A percentile compares a stretch with the other conserved stretches of the same genome.
Evolutionary conservation across 2,797 vertebrate genomes (phyloP).

Genomic region (Adelosebastes latens): DNA sequence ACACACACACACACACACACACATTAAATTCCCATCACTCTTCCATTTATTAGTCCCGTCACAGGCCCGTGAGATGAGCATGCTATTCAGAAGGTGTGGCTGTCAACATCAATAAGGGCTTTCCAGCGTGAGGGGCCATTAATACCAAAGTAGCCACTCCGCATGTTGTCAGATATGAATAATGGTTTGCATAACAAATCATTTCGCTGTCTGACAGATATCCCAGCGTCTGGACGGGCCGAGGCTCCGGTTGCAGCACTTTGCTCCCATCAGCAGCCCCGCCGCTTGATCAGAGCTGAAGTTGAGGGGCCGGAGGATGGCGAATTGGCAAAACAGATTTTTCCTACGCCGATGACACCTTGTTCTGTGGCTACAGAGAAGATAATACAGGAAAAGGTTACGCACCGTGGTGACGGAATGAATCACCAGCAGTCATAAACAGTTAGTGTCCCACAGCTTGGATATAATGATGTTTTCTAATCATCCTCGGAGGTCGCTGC

Average conservation of each 20-base stretch:
- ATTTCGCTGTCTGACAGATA: constrained; percentile 74
- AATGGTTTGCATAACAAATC: constrained; percentile 83
- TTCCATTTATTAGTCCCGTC: constrained; percentile 61
- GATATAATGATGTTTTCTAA: constrained; percentile 68
- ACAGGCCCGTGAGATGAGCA: constrained; percentile 53
- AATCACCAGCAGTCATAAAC: constrained; percentile 62
- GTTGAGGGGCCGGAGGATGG: constrained; percentile 40
- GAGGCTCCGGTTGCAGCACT: constrained; percentile 53
- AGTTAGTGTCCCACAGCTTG: constrained; percentile 66
- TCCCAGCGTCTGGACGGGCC: constrained; percentile 23
- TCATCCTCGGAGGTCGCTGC: constrained; percentile 57
- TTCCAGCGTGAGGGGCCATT: constrained; percentile 74
- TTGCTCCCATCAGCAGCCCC: constrained; percentile 57
- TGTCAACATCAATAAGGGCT: constrained; percentile 83
- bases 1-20: background rate
- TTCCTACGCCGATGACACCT: constrained; percentile 57
- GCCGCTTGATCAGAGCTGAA: constrained; percentile 73
- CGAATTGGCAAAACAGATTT: constrained; percentile 64
- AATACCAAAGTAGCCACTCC: constrained; percentile 79
- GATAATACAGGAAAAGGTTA: constrained; percentile 57
- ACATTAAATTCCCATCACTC: constrained; percentile 38
- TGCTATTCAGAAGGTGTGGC: constrained; percentile 71
- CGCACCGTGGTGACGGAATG: constrained; percentile 18
- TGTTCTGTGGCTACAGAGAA: constrained; percentile 42
- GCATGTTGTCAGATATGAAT: constrained; percentile 80